Evolutionary conservation across 2,888 invertebrate species (phyloP).

Genomic region (Drosophila limbata): DNA sequence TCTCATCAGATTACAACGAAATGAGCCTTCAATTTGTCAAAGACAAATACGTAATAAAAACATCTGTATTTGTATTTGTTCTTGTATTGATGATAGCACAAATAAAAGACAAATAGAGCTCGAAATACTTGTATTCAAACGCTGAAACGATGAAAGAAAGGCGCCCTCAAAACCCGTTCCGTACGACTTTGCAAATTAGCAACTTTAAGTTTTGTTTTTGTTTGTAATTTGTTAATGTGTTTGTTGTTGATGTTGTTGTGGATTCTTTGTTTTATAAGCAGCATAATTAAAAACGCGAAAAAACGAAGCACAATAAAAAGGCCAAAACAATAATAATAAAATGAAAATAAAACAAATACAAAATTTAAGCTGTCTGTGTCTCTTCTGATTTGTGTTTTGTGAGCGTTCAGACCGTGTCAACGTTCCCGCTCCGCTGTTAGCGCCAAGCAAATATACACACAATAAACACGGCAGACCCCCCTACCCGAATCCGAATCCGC

Average conservation of each 20-base stretch:
- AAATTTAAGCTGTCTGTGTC: slow-evolving; percentile 40
- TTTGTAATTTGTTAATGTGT: slow-evolving; percentile 13
- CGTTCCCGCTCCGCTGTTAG: slow-evolving; percentile 34
- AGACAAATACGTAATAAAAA: slow-evolving; percentile 23
- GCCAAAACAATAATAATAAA: slow-evolving; percentile 8
- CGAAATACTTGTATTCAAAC: slow-evolving; percentile 27
- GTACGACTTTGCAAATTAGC: slow-evolving; percentile 32
- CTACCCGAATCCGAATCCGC: not conserved
- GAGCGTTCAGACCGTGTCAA: slow-evolving; percentile 19
- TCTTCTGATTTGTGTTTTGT: slow-evolving; percentile 35
- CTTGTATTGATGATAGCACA: slow-evolving; percentile 38
- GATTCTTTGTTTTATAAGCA: slow-evolving; percentile 49
- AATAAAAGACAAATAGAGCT: slow-evolving; percentile 29
- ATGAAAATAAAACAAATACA: slow-evolving; percentile 8
- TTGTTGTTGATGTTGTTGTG: slow-evolving; percentile 7
- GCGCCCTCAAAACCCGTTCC: slow-evolving; percentile 44
- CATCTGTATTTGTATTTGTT: not conserved
- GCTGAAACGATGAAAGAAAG: slow-evolving; percentile 24
- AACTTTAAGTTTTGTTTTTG: slow-evolving; percentile 18
- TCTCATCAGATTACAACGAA: slow-evolving; percentile 1
- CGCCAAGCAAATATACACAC: slow-evolving; percentile 25
- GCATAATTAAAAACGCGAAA: slow-evolving; percentile 55
- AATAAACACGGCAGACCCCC: slow-evolving; percentile 26
- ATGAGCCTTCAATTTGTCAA: slow-evolving; percentile 12
- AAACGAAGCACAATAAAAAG: slow-evolving; percentile 20